phyloP scores from a whole-genome alignment of 2,113 vertebrate species.

The Cardinalis cardinalis region DNA sequence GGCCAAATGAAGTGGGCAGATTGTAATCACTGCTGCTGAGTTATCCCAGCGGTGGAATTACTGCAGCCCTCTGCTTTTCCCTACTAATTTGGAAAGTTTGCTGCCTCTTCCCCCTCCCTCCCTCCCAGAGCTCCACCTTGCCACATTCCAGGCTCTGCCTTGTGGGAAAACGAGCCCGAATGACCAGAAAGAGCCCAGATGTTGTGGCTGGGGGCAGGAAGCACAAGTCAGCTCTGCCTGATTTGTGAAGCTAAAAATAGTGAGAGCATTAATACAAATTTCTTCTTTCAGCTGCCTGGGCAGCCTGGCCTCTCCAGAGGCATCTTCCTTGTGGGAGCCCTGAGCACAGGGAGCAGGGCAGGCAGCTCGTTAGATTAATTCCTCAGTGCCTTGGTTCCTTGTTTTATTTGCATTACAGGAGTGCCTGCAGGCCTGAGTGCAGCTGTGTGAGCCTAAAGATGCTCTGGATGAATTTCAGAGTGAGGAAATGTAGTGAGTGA shows the following conservation, averaged over 20 bases:
- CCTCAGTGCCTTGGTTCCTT: neutral
- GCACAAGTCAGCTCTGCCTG: neutral
- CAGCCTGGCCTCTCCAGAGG: neutral
- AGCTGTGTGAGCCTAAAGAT: neutral
- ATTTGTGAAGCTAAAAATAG: neutral
- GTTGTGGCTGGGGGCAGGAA: conserved; percentile 25
- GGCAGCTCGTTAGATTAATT: neutral
- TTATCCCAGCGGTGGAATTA: neutral
- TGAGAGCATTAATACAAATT: neutral
- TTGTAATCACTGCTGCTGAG: neutral
- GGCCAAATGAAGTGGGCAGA: conserved; percentile 17
- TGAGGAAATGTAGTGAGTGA: neutral
- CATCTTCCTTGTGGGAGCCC: neutral
- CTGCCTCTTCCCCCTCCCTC: neutral
- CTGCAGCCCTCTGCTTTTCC: neutral
- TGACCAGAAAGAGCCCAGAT: conserved; percentile 35
- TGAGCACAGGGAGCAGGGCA: neutral
- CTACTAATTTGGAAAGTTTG: conserved; percentile 12
- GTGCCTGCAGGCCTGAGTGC: neutral
- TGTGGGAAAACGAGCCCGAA: neutral
- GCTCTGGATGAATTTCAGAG: neutral
- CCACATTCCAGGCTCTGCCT: neutral
- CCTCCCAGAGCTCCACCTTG: neutral
- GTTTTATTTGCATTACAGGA: neutral
- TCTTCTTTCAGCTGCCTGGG: neutral